Evolutionary conservation across 92 coral and sea anemone species (phyloP).

Genomic region (Blastomussa wellsi): DNA sequence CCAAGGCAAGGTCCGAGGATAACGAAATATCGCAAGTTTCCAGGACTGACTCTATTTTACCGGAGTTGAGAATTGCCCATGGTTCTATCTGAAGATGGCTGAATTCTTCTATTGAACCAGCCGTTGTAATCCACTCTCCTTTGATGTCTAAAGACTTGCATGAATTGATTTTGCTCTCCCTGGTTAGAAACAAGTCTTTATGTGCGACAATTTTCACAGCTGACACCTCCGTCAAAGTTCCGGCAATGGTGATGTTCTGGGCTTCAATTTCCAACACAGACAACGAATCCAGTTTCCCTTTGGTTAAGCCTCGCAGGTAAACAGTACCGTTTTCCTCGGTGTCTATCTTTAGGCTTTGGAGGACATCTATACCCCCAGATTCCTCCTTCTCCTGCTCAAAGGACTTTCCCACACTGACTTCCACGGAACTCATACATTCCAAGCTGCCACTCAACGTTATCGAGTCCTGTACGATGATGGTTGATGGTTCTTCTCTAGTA

Average conservation of each 20-base stretch:
- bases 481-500: constrained; percentile 39
- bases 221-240: constrained; percentile 48
- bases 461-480: constrained; percentile 46
- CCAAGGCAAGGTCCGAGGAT: constrained; percentile 63
- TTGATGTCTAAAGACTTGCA: constrained; percentile 56
- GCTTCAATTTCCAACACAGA: constrained; percentile 45
- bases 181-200: constrained; percentile 46
- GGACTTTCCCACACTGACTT: constrained; percentile 45
- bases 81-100: constrained; percentile 52
- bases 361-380: constrained; percentile 39
- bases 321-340: constrained; percentile 54
- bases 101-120: constrained; percentile 58
- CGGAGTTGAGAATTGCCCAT: constrained; percentile 69
- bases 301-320: constrained; percentile 50
- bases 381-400: constrained; percentile 48
- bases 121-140: constrained; percentile 71
- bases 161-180: constrained; percentile 48
- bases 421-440: constrained; percentile 59
- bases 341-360: constrained; percentile 40
- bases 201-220: constrained; percentile 44
- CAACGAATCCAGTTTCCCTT: constrained; percentile 44
- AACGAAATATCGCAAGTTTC: constrained; percentile 45
- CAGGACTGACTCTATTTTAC: constrained; percentile 52
- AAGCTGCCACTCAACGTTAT: constrained; percentile 40
- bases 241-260: constrained; percentile 50